Evolutionary conservation across 2,888 invertebrate species (phyloP).

Genomic region (Tetragonula carbonaria): DNA sequence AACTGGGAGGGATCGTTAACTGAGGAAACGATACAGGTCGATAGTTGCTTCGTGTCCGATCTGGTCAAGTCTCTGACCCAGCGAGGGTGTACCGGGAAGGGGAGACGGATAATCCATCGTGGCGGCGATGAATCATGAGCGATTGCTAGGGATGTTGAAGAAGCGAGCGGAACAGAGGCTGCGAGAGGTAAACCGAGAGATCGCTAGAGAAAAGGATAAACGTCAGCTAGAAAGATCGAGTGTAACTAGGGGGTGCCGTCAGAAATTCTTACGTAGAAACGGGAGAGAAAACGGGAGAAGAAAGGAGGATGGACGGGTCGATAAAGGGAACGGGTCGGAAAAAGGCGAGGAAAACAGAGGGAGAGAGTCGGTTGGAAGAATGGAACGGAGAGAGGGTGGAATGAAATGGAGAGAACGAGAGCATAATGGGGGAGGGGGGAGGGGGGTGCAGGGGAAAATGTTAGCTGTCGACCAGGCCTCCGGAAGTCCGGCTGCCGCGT

Average conservation of each 20-base stretch:
- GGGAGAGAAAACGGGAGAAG: background rate
- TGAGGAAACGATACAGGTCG: slow-evolving; percentile 35
- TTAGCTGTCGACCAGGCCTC: slow-evolving; percentile 69
- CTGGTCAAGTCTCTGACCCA: slow-evolving; percentile 41
- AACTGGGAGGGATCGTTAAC: slow-evolving; percentile 1
- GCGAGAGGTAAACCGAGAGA: slow-evolving; percentile 82
- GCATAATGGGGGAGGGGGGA: background rate
- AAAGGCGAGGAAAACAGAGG: slow-evolving; percentile 8
- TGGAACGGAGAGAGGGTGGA: background rate
- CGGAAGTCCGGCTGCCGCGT: slow-evolving; percentile 80
- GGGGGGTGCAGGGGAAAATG: slow-evolving; percentile 34
- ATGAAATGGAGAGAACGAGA: slow-evolving; percentile 34
- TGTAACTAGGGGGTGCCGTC: slow-evolving; percentile 55
- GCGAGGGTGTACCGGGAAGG: slow-evolving; percentile 70
- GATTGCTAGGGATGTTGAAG: slow-evolving; percentile 75
- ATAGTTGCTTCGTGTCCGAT: slow-evolving; percentile 50
- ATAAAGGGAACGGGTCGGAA: slow-evolving; percentile 32
- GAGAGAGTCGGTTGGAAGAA: slow-evolving; percentile 4
- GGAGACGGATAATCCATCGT: slow-evolving; percentile 84
- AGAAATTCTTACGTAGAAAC: slow-evolving; percentile 37
- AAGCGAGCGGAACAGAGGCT: slow-evolving; percentile 83
- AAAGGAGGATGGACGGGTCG: slow-evolving; percentile 47
- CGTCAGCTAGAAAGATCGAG: slow-evolving; percentile 57
- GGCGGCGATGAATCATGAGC: slow-evolving; percentile 83
- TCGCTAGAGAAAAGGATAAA: slow-evolving; percentile 74